Percentiles rank a stretch among this genome's conserved stretches.
phyloP scores from a whole-genome alignment of 2,888 invertebrate genomes.

The Antheraea yamamai region DNA sequence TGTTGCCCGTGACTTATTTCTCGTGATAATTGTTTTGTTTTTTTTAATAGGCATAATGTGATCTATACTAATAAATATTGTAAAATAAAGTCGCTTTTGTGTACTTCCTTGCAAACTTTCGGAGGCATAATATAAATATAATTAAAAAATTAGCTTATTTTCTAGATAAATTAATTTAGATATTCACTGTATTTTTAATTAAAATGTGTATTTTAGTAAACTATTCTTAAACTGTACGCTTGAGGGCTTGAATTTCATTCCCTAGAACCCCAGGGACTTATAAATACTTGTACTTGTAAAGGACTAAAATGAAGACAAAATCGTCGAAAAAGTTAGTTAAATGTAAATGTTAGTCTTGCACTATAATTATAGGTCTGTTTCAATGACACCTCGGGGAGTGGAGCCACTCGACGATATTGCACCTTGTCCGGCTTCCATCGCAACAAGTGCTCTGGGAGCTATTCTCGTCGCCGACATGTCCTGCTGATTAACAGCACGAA shows the following conservation, averaged over 20 bases:
- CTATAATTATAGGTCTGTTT: neutral
- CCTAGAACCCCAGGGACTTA: neutral
- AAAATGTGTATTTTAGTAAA: too few species aligned
- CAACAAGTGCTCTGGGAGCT: constrained; percentile 15
- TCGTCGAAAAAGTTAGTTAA: neutral
- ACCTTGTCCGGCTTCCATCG: constrained; percentile 3
- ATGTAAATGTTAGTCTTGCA: neutral
- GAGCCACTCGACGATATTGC: constrained; percentile 3
- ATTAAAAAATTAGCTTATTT: too few species aligned
- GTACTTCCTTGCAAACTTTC: too few species aligned
- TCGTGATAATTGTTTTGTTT: too few species aligned
- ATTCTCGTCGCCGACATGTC: constrained; percentile 20
- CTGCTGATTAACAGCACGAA: constrained; percentile 20
- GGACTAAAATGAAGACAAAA: neutral
- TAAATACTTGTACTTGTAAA: neutral
- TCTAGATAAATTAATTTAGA: too few species aligned
- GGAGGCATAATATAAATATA: too few species aligned
- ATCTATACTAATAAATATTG: too few species aligned
- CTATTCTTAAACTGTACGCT: too few species aligned
- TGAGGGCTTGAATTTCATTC: neutral
- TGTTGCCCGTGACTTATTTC: neutral
- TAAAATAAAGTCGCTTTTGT: too few species aligned
- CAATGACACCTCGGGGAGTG: neutral
- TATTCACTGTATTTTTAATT: too few species aligned
- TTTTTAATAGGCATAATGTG: too few species aligned